Evolutionary conservation across 2,888 invertebrate species (phyloP), one percentile per base, ranked within the genome.

Genomic region (Pterobdella sp.): DNA sequence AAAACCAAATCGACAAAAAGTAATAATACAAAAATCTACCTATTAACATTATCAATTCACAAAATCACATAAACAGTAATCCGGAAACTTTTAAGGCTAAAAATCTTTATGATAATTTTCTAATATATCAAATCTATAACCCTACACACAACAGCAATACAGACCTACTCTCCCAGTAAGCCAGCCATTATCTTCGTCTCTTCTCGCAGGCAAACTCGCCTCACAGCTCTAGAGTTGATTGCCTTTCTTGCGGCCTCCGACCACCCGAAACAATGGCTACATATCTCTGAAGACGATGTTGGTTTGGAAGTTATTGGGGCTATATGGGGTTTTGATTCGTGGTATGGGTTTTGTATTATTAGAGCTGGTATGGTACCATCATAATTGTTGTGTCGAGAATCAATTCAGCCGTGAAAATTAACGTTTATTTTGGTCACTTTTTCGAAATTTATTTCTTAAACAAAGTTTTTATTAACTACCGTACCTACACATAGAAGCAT

Each of bases 221-320:
- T 99, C 73, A 99, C 98, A 2, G 97, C 97, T 0, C 86, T 96
- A 65, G 97, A 98, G 83, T 87, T 99, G 7, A 95, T 86, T 26
- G 81, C 83, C 0, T 83, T 80, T 75, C 93, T 80, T 90, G 93
- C 94, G 0, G 91, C 90, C 0, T 95, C 96, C 80, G 90, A 90
- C 76, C 90, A 94, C 82, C 94, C 95, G 0, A 94, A 94, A 80
- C 93, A 94, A 82, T 98, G 96, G 91, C 85, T 97, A 0, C 91
- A 91, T 81, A 90, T 93, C 87, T 87, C 88, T 0, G 93, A 94
- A 73, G 85, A 87, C 0, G 91, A 93, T 81, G 84, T 85, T 76
- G 76, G 79, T 72, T 35, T 65, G 26, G n/a, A n/a, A n/a, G n/a
- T n/a, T n/a, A n/a, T n/a, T n/a, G n/a, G n/a, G n/a, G n/a, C n/a